Conservation (phyloP, 2,888 invertebrate genomes). For the Cinara cedri region DNA sequence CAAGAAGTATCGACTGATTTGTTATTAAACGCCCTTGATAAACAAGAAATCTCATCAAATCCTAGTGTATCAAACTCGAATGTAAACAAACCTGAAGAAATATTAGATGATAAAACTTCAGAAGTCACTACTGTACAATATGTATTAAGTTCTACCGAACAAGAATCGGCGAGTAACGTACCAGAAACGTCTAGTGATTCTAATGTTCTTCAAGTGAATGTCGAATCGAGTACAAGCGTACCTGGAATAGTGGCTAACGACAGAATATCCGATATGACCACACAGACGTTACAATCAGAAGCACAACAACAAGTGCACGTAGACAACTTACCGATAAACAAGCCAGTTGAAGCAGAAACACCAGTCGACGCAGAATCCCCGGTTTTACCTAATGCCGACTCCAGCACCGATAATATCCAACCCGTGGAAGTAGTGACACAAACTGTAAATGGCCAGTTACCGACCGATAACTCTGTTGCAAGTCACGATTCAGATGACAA, state of each 20-base stretch:
- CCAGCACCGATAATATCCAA: background rate
- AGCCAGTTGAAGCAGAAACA: background rate
- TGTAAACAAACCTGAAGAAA: background rate
- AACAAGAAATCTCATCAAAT: background rate
- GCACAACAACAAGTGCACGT: background rate
- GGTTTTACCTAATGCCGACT: background rate
- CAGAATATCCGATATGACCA: background rate
- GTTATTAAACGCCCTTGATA: background rate
- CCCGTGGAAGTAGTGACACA: background rate
- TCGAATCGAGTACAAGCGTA: background rate
- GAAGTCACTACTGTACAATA: background rate
- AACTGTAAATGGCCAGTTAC: background rate
- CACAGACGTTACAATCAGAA: background rate
- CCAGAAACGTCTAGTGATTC: background rate
- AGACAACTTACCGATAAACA: background rate
- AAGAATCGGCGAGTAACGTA: background rate
- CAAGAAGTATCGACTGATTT: background rate
- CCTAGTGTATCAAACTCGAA: background rate
- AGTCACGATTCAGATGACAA: background rate
- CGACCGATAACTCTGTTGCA: slow-evolving; percentile 9
- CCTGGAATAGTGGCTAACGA: background rate
- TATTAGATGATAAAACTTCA: background rate
- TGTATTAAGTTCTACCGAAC: background rate
- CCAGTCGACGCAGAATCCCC: background rate
- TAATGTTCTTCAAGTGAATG: background rate